phyloP scores from a whole-genome alignment of 37 sponge, comb jelly and placozoan species.

The Eunapius fragilis region DNA sequence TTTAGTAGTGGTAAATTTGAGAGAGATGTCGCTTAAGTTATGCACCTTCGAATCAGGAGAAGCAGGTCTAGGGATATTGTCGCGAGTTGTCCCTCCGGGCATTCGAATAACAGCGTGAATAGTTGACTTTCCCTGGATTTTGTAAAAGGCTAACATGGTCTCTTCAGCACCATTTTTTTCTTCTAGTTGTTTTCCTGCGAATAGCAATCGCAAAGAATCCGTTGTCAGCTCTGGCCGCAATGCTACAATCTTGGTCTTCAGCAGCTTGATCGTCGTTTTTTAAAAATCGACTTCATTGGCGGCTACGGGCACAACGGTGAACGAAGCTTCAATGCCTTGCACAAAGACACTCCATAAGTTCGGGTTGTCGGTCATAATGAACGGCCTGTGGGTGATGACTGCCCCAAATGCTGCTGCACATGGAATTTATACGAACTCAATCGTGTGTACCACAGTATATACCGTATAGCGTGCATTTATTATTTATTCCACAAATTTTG shows the following conservation, averaged over 20 bases:
- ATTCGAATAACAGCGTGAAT: slow-evolving; percentile 46
- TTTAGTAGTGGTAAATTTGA: slow-evolving; percentile 20
- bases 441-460: no score
- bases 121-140: slow-evolving; percentile 49
- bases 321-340: slow-evolving; percentile 41
- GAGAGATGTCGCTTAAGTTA: not conserved
- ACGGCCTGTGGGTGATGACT: no score
- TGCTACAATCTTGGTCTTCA: slow-evolving; percentile 13
- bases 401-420: no score
- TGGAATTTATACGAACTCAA: no score
- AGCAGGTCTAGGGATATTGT: slow-evolving; percentile 30
- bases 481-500: no score
- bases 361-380: no score
- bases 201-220: slow-evolving; percentile 37
- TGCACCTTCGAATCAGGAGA: not conserved
- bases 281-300: slow-evolving; percentile 20
- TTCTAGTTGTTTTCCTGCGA: slow-evolving; percentile 55
- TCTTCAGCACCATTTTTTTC: not conserved
- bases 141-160: slow-evolving; percentile 38
- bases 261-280: slow-evolving; percentile 24
- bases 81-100: slow-evolving; percentile 32
- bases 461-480: no score
- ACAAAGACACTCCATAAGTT: no score
- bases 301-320: slow-evolving; percentile 16
- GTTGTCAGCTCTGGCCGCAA: slow-evolving; percentile 1